phyloP scores from a whole-genome alignment of 2,888 invertebrate species.

The Steinernema carpocapsae region DNA sequence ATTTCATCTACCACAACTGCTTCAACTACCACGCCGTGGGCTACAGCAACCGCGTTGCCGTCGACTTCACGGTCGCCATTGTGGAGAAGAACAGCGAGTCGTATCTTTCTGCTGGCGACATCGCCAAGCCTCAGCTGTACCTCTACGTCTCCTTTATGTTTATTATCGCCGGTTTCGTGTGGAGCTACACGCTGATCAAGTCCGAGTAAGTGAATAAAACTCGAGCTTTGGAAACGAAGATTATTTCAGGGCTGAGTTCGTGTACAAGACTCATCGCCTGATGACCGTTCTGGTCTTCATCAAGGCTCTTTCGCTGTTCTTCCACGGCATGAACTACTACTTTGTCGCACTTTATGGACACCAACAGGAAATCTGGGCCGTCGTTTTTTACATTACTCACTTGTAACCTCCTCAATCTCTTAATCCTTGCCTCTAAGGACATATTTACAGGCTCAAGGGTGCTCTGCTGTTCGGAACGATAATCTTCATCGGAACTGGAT shows the following conservation, averaged over 20 bases:
- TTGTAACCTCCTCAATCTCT: slow-evolving; percentile 76
- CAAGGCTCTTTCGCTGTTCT: slow-evolving; percentile 78
- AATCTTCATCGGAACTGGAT: slow-evolving; percentile 94
- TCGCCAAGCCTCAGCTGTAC: slow-evolving; percentile 90
- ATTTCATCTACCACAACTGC: slow-evolving; percentile 92
- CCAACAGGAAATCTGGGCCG: slow-evolving; percentile 95
- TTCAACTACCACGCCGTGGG: slow-evolving; percentile 72
- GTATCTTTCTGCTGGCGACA: slow-evolving; percentile 77
- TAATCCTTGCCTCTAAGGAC: neutral
- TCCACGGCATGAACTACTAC: slow-evolving; percentile 83
- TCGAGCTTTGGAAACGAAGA: neutral
- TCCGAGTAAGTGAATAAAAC: slow-evolving; percentile 68
- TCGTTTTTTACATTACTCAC: slow-evolving; percentile 95
- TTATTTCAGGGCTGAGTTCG: slow-evolving; percentile 69
- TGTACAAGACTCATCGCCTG: slow-evolving; percentile 92
- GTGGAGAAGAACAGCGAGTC: slow-evolving; percentile 79
- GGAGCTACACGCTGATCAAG: slow-evolving; percentile 85
- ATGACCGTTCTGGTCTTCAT: slow-evolving; percentile 88
- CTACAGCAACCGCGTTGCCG: slow-evolving; percentile 64
- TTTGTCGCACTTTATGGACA: slow-evolving; percentile 90
- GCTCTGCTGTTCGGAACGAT: slow-evolving; percentile 93
- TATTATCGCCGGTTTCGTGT: slow-evolving; percentile 85
- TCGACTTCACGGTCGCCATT: slow-evolving; percentile 74
- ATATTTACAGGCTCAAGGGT: slow-evolving; percentile 78
- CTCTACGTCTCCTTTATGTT: slow-evolving; percentile 89